phyloP scores from a whole-genome alignment of 2,888 invertebrate genomes.

The Spialia ferax region DNA sequence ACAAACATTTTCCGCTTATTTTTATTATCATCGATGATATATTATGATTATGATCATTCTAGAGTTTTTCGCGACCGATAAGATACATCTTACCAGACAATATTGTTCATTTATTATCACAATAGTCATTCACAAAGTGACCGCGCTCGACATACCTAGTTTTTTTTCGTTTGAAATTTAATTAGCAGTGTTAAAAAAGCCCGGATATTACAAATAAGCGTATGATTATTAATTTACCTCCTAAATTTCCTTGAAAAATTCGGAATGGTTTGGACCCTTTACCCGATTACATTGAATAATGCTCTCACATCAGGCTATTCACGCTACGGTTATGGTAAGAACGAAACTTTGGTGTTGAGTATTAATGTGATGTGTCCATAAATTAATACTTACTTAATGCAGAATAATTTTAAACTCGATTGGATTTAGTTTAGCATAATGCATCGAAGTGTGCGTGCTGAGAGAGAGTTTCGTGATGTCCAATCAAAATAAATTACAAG shows the following conservation, averaged over 20 bases:
- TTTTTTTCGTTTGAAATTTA: background rate
- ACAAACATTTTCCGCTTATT: slow-evolving; percentile 31
- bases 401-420: background rate
- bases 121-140: slow-evolving; percentile 10
- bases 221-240: no score
- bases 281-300: slow-evolving; percentile 29
- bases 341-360: background rate
- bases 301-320: slow-evolving; percentile 10
- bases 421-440: background rate
- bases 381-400: slow-evolving; percentile 4
- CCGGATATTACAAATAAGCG: no score
- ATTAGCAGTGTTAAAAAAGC: background rate
- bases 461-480: slow-evolving; percentile 8
- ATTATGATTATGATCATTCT: slow-evolving; percentile 31
- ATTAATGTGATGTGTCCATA: background rate
- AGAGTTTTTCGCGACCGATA: slow-evolving; percentile 41
- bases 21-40: slow-evolving; percentile 32
- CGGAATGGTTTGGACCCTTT: slow-evolving; percentile 41
- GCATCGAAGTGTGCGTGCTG: background rate
- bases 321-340: slow-evolving; percentile 24
- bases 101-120: slow-evolving; percentile 12
- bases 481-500: slow-evolving; percentile 24
- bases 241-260: background rate
- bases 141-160: background rate
- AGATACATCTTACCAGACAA: slow-evolving; percentile 28